Evolutionary conservation across 2,888 invertebrate genomes (phyloP), one percentile per base, ranked within the genome.

Genomic region (Brenthis ino): DNA sequence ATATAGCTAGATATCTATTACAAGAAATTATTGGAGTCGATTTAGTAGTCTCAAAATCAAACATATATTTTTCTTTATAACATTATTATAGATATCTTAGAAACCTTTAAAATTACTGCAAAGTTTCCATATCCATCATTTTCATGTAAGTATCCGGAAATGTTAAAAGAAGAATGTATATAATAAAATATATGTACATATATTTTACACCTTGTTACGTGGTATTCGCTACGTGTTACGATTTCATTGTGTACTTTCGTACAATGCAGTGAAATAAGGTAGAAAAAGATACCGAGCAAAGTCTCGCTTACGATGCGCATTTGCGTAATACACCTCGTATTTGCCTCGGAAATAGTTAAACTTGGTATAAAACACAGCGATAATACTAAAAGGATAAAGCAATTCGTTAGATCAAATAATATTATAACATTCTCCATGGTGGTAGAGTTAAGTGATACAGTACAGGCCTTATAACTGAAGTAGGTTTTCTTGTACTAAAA

Each of bases 381-480:
- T 58, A 58, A 58, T 24, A 58, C 58, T 58, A 48, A 24, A 58
- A 58, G 24, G 48, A 48, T 58, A 47, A 48, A 58, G 48, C 24
- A 58, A 58, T 48, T 58, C 13, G 47, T 48, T 58, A 48, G 48
- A 20, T 47, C 12, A 57, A 13, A 47, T 14, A 58, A 43, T 43
- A 43, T 5, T 28, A 28, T 28, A 28, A 28, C 28, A 4, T 4
- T 28, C 28, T 11, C 37, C 6, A 37, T 6, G 37, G 37, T 37
- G 8, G 8, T 43, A 11, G 11, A 43, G 37, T 43, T 28, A 28
- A 28, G 28, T 28, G 28, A 28, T 28, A 28, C 0, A 28, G 28
- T 28, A 28, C 0, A 28, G 28, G 28, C 4, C 24, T 24, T 24
- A 28, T 28, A 43, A 11, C 11, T 11, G 11, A 43, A 43, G 37